Percentiles rank a stretch among this genome's conserved stretches.
Evolutionary conservation across 2,797 vertebrate species (phyloP).

Genomic region (Pampus argenteus): DNA sequence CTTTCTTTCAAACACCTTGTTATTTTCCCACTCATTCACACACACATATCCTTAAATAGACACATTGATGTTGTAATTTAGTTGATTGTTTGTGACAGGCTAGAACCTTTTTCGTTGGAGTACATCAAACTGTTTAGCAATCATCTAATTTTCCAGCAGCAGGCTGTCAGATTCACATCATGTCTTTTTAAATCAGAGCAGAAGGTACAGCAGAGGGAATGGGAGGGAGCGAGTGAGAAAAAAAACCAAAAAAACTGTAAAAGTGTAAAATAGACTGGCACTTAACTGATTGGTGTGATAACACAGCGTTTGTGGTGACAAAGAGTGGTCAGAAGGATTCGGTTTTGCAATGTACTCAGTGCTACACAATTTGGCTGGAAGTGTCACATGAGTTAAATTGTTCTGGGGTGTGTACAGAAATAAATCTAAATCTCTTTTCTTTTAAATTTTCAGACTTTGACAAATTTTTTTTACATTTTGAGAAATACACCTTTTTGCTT

Average conservation of each 20-base stretch:
- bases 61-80: slow-evolving; percentile 57
- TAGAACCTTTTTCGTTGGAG: slow-evolving; percentile 53
- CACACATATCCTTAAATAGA: slow-evolving; percentile 57
- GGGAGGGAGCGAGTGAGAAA: slow-evolving; percentile 31
- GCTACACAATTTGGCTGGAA: not conserved
- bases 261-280: slow-evolving; percentile 34
- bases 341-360: slow-evolving; percentile 23
- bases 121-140: slow-evolving; percentile 53
- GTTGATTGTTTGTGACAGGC: slow-evolving; percentile 52
- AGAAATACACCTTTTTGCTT: not conserved
- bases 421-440: not conserved
- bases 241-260: no score
- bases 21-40: slow-evolving; percentile 37
- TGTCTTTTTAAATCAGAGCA: slow-evolving; percentile 42
- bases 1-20: slow-evolving; percentile 35
- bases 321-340: slow-evolving; percentile 29
- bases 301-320: slow-evolving; percentile 18
- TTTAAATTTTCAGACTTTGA: not conserved
- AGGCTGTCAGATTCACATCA: slow-evolving; percentile 47
- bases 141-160: slow-evolving; percentile 60
- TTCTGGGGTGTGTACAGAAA: not conserved
- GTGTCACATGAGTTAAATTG: not conserved
- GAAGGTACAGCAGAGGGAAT: slow-evolving; percentile 33
- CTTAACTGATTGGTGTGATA: slow-evolving; percentile 53
- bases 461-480: not conserved